A percentile compares a stretch with the other conserved stretches of the same genome.
Evolutionary conservation across 2,797 vertebrate species (phyloP).

Genomic region (Lacerta bilineata): DNA sequence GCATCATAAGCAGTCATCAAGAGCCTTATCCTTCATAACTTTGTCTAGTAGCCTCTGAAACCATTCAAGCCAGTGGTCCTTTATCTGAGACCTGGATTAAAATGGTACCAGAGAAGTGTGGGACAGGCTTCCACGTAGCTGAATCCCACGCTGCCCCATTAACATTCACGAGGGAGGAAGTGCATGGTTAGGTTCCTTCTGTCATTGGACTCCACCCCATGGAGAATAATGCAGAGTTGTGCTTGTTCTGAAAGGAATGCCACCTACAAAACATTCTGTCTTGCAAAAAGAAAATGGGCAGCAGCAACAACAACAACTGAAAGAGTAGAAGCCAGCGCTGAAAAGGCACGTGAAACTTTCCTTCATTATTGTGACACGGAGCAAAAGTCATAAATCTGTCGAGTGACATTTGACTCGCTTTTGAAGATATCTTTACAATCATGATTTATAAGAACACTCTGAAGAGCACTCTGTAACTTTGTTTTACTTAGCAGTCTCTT

Average conservation of each 20-base stretch:
- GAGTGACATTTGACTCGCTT: slow-evolving; percentile 5
- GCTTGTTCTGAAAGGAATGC: background rate
- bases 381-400: slow-evolving; percentile 24
- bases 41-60: too few relatives aligned
- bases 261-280: background rate
- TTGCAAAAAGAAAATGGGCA: background rate
- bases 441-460: slow-evolving; percentile 12
- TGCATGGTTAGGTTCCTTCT: background rate
- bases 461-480: slow-evolving; percentile 25
- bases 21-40: too few relatives aligned
- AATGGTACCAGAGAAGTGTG: background rate
- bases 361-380: background rate
- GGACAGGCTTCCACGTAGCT: background rate
- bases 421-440: slow-evolving; percentile 1
- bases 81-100: too few relatives aligned
- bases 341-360: background rate
- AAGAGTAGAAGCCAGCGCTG: background rate
- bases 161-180: background rate
- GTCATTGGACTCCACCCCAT: background rate
- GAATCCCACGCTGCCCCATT: background rate
- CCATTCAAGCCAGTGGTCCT: too few relatives aligned
- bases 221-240: background rate
- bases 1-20: too few relatives aligned
- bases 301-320: background rate
- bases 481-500: slow-evolving; percentile 9